phyloP scores from a whole-genome alignment of 2,797 vertebrate species.

The Sciurus vulgaris region DNA sequence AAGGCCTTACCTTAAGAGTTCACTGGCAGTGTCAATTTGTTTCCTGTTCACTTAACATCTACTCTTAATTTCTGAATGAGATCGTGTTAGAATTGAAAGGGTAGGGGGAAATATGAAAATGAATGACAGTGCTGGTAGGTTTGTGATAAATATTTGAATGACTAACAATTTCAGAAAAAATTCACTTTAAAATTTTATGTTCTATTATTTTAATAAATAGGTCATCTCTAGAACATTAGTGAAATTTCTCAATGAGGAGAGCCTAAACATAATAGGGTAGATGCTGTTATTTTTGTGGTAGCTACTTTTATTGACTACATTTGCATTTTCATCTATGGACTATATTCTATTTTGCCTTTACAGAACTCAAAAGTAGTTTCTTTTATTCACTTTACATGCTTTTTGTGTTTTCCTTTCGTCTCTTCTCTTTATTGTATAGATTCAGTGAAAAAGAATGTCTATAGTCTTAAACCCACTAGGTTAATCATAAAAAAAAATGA shows the following conservation, averaged over 20 bases:
- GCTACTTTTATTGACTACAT: not conserved
- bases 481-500: not conserved
- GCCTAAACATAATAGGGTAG: not conserved
- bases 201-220: not conserved
- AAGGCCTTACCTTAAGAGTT: not conserved
- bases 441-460: slow-evolving; percentile 42
- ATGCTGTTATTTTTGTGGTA: not conserved
- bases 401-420: not conserved
- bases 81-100: not conserved
- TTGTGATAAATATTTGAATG: slow-evolving; percentile 40
- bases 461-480: not conserved
- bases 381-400: not conserved
- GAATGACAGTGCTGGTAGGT: not conserved
- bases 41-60: not conserved
- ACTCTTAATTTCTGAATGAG: slow-evolving; percentile 9
- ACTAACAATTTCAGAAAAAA: not conserved
- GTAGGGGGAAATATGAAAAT: not conserved
- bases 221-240: not conserved
- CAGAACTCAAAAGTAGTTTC: not conserved
- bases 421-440: not conserved
- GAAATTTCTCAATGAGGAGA: not conserved
- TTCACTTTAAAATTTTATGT: not conserved
- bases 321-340: slow-evolving; percentile 47
- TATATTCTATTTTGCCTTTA: slow-evolving; percentile 41
- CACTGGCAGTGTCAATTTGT: not conserved